Percentiles rank a stretch among this genome's conserved stretches.
phyloP scores from a whole-genome alignment of 2,888 invertebrate species.

The Drosophila planitibia region DNA sequence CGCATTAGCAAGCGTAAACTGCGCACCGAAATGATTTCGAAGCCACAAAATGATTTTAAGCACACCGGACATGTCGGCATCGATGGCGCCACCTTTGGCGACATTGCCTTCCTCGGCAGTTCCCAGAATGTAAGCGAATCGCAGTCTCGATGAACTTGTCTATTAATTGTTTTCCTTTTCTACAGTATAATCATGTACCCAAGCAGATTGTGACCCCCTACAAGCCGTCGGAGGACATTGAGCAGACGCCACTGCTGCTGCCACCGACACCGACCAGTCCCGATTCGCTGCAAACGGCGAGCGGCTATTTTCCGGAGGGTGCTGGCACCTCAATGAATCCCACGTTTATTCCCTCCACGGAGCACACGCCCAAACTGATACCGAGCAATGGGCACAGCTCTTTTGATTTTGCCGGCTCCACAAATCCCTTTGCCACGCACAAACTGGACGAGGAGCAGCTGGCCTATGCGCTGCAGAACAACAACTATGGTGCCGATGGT shows the following conservation, averaged over 20 bases:
- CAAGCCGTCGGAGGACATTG: constrained; percentile 93
- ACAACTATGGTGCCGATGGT: constrained; percentile 83
- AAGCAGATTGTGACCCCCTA: constrained; percentile 95
- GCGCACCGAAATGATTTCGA: constrained; percentile 96
- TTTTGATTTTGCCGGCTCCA: constrained; percentile 83
- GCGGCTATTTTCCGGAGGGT: constrained; percentile 85
- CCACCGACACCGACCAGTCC: constrained; percentile 86
- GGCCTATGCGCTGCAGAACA: constrained; percentile 83
- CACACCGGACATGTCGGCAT: constrained; percentile 98
- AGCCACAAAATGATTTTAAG: constrained; percentile 98
- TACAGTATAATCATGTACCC: constrained; percentile 91
- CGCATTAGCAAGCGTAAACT: constrained; percentile 89
- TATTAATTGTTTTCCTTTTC: neutral
- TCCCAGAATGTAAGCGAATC: constrained; percentile 83
- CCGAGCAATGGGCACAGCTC: constrained; percentile 81
- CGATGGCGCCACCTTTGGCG: constrained; percentile 98
- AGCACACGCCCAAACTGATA: constrained; percentile 84
- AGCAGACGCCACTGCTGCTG: constrained; percentile 89
- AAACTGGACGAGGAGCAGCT: constrained; percentile 63
- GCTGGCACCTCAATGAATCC: constrained; percentile 84
- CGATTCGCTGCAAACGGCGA: constrained; percentile 85
- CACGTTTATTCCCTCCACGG: constrained; percentile 84
- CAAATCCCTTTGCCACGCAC: constrained; percentile 84
- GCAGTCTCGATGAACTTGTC: neutral
- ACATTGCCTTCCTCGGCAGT: constrained; percentile 89